phyloP scores from a whole-genome alignment of 2,113 vertebrate species.

The Sapajus apella region DNA sequence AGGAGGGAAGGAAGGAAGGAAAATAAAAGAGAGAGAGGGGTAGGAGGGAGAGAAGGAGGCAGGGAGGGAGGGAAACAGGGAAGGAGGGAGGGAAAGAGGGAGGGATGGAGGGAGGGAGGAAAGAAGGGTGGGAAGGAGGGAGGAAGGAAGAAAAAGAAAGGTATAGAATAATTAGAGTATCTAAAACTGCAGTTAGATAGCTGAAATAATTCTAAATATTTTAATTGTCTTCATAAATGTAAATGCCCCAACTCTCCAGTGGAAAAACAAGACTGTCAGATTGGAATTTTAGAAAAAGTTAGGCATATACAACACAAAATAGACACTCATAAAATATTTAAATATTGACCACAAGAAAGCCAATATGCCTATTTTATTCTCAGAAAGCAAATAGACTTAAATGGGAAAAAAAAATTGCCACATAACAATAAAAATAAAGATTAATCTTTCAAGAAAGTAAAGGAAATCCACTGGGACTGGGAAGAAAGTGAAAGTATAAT shows the following conservation, averaged over 20 bases:
- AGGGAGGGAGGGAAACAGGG: rapidly evolving
- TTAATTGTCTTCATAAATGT: background rate
- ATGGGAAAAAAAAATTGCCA: background rate
- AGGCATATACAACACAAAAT: background rate
- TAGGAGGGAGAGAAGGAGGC: rapidly evolving
- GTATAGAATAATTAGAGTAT: background rate
- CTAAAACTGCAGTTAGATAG: background rate
- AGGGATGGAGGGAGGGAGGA: too few relatives aligned
- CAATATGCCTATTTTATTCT: background rate
- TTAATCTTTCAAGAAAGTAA: background rate
- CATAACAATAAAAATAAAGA: background rate
- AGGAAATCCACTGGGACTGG: background rate
- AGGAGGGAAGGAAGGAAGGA: rapidly evolving
- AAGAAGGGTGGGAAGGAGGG: too few relatives aligned
- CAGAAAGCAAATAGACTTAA: background rate
- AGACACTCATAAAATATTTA: background rate
- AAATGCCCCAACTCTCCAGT: background rate
- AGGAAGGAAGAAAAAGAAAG: background rate
- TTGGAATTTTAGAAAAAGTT: background rate
- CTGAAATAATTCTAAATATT: background rate
- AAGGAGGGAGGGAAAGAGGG: rapidly evolving
- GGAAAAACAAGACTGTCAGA: background rate
- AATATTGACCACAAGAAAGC: background rate
- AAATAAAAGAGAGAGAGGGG: too few relatives aligned
- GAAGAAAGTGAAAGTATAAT: background rate